phyloP scores from a whole-genome alignment of 1,140 invertebrate genomes.

The Drosophila burlai region DNA sequence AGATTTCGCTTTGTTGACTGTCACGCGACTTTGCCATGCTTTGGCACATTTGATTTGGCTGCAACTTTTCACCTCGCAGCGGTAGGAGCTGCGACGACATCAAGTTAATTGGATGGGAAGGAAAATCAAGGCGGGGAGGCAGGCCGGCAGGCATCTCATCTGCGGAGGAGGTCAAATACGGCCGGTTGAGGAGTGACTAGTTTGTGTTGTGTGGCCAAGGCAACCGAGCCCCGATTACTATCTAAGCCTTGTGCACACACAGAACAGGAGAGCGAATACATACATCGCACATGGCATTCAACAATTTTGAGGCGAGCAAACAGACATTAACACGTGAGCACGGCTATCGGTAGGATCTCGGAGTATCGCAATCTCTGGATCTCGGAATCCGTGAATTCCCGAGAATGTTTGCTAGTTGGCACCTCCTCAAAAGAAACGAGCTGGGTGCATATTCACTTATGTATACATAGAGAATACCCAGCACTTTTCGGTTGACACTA shows the following conservation, averaged over 20 bases:
- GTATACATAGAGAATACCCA: conserved; percentile 12
- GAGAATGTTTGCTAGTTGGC: conserved; percentile 44
- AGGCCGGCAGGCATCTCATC: conserved; percentile 5
- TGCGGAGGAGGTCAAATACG: conserved; percentile 10
- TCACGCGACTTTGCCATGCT: conserved; percentile 66
- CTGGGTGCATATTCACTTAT: neutral
- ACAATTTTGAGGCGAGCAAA: conserved; percentile 54
- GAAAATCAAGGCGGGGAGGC: conserved; percentile 12
- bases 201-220: conserved; percentile 37
- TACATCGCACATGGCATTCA: conserved; percentile 43
- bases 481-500: conserved; percentile 60
- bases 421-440: conserved; percentile 34
- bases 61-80: conserved; percentile 73
- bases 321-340: conserved; percentile 61
- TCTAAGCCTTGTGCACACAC: conserved; percentile 36
- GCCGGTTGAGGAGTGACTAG: conserved; percentile 24
- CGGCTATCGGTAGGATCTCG: conserved; percentile 41
- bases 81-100: conserved; percentile 45
- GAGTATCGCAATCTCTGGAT: conserved; percentile 29
- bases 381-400: conserved; percentile 31
- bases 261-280: neutral
- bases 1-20: conserved; percentile 58
- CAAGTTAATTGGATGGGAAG: conserved; percentile 73
- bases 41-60: conserved; percentile 78
- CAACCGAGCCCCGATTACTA: conserved; percentile 50